Percentiles rank a stretch among this genome's conserved stretches.
These are phyloP conservation scores for Dryobota labecula DNA, from an alignment of 2,888 invertebrate genomes.

Conservation along the genomic window DNA sequence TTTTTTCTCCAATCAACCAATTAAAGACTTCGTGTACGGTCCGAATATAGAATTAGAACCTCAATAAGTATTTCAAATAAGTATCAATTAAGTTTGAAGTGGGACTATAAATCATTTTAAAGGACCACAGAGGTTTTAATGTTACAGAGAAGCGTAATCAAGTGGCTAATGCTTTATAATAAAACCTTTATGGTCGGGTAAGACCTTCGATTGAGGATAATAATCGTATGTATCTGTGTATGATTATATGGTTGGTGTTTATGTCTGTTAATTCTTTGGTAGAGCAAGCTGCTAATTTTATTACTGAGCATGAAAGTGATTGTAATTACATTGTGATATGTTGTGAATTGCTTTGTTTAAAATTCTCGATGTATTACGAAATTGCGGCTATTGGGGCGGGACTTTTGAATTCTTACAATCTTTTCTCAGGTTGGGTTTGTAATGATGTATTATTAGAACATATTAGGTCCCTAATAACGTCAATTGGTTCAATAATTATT, in stretches of 20 bases:
- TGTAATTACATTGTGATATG: conserved; percentile 18
- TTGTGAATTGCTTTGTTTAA: conserved; percentile 18
- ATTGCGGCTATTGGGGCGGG: background rate
- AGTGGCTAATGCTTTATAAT: conserved; percentile 47
- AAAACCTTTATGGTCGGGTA: conserved; percentile 39
- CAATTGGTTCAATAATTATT: conserved; percentile 1
- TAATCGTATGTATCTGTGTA: conserved; percentile 21
- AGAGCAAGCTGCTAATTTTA: conserved; percentile 36
- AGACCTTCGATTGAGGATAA: conserved; percentile 40
- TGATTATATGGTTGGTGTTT: conserved; percentile 38
- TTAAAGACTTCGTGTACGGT: conserved; percentile 55
- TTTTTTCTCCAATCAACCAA: conserved; percentile 61
- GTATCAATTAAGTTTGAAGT: conserved; percentile 56
- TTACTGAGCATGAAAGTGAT: conserved; percentile 22
- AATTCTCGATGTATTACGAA: background rate
- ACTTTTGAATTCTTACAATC: background rate
- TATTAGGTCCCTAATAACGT: conserved; percentile 12
- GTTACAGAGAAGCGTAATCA: conserved; percentile 47
- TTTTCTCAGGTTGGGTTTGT: background rate
- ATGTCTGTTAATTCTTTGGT: conserved; percentile 27
- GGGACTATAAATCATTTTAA: conserved; percentile 57
- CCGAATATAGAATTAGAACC: conserved; percentile 44
- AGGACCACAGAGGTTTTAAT: conserved; percentile 38
- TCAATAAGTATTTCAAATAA: conserved; percentile 50
- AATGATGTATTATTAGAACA: conserved; percentile 23